Percentiles rank a stretch among this genome's conserved stretches.
Conservation (phyloP, 2,888 invertebrate genomes). For the Augochlorella aurata region DNA sequence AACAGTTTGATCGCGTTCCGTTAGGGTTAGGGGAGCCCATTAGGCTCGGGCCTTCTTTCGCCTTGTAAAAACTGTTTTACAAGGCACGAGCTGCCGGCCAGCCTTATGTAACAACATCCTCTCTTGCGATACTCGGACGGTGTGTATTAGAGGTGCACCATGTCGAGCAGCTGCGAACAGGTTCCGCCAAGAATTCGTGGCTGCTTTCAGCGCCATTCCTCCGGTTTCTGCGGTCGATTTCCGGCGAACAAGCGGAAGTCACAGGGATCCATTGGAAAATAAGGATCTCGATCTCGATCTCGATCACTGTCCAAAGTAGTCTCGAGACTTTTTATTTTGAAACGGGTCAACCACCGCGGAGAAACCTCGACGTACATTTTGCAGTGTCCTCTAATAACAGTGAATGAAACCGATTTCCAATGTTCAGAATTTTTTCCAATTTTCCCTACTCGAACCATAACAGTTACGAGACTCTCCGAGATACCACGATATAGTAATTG, state of each 20-base stretch:
- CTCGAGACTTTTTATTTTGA: too few species aligned
- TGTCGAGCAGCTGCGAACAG: slow-evolving; percentile 42
- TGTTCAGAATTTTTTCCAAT: too few species aligned
- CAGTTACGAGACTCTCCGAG: too few species aligned
- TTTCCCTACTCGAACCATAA: too few species aligned
- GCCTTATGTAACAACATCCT: slow-evolving; percentile 71
- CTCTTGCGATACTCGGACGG: slow-evolving; percentile 63
- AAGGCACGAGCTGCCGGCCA: slow-evolving; percentile 51
- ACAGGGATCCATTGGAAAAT: slow-evolving; percentile 7
- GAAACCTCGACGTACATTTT: too few species aligned
- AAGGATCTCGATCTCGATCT: too few species aligned
- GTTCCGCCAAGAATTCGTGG: slow-evolving; percentile 49
- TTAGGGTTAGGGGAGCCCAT: slow-evolving; percentile 51
- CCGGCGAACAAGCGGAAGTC: slow-evolving; percentile 54
- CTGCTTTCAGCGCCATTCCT: slow-evolving; percentile 19
- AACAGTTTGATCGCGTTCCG: slow-evolving; percentile 34
- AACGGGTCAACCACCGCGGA: too few species aligned
- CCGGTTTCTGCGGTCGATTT: slow-evolving; percentile 55
- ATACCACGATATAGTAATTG: too few species aligned
- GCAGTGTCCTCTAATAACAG: too few species aligned
- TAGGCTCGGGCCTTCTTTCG: slow-evolving; percentile 49
- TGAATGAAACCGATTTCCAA: too few species aligned
- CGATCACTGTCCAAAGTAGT: too few species aligned
- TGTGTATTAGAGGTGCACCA: slow-evolving; percentile 42
- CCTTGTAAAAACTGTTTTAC: slow-evolving; percentile 61